A percentile compares a stretch with the other conserved stretches of the same genome.
Conservation (phyloP, 2,797 vertebrate species). For the Epinephelus malabaricus region DNA sequence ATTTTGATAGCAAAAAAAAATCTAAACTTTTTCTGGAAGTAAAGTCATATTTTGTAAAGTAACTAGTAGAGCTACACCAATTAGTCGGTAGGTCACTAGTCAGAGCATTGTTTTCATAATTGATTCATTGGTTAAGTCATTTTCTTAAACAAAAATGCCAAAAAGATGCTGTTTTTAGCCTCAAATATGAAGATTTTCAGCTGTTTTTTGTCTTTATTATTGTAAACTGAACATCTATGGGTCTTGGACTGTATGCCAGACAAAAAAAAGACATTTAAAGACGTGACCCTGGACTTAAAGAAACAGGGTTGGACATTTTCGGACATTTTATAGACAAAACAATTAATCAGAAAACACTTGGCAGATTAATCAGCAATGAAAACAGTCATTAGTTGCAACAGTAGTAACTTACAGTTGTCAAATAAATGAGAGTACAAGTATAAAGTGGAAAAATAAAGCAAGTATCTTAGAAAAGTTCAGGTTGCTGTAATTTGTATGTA, state of each 20-base stretch:
- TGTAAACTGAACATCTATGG: neutral
- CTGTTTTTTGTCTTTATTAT: neutral
- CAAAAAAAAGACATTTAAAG: neutral
- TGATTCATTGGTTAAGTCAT: neutral
- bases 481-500: neutral
- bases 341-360: neutral
- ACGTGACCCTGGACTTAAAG: no score
- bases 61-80: neutral
- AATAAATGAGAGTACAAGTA: neutral
- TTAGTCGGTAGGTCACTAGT: neutral
- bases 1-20: no score
- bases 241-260: neutral
- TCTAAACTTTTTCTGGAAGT: neutral
- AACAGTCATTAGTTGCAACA: neutral
- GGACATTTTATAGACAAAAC: neutral
- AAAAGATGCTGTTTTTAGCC: neutral
- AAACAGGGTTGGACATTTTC: neutral
- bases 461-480: neutral
- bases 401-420: neutral
- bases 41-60: slow-evolving; percentile 3
- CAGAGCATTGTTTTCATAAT: no score
- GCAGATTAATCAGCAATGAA: neutral
- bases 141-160: neutral
- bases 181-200: neutral
- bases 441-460: neutral